Evolutionary conservation across 2,113 vertebrate species (phyloP).

Genomic region (Haliaeetus leucogaster): DNA sequence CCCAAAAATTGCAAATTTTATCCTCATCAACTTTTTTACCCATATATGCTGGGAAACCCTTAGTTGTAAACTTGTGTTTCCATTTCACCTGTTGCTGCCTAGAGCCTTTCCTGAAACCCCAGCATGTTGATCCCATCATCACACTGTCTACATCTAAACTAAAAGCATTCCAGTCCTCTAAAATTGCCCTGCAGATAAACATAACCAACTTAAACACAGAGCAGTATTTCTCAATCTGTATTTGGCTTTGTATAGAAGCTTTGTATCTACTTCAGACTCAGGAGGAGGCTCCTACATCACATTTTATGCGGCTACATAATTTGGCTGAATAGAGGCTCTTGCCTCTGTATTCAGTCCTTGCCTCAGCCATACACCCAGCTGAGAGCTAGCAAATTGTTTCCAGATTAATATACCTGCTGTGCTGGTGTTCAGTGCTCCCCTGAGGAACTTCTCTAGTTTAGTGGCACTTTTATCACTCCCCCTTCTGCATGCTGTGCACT

Average conservation of each 20-base stretch:
- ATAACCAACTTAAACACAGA: fast-evolving
- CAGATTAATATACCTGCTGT: constrained; percentile 4
- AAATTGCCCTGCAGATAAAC: fast-evolving
- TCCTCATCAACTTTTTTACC: background rate
- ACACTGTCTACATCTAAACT: background rate
- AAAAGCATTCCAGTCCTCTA: background rate
- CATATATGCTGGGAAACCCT: background rate
- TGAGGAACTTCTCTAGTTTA: background rate
- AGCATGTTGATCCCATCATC: background rate
- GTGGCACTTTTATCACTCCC: background rate
- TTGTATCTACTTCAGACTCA: background rate
- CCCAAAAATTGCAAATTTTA: background rate
- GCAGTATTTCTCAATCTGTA: fast-evolving
- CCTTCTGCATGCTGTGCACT: background rate
- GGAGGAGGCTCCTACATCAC: background rate
- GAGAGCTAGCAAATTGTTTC: background rate
- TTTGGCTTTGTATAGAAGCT: background rate
- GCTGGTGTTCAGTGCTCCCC: background rate
- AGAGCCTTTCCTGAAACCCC: background rate
- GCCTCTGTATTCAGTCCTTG: background rate
- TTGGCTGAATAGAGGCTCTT: background rate
- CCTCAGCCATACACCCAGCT: background rate
- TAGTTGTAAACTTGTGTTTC: background rate
- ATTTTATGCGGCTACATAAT: background rate
- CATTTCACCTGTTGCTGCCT: background rate